Base-by-base conservation (phyloP, 2,888 invertebrate genomes). In the Xylocampa areola region DNA sequence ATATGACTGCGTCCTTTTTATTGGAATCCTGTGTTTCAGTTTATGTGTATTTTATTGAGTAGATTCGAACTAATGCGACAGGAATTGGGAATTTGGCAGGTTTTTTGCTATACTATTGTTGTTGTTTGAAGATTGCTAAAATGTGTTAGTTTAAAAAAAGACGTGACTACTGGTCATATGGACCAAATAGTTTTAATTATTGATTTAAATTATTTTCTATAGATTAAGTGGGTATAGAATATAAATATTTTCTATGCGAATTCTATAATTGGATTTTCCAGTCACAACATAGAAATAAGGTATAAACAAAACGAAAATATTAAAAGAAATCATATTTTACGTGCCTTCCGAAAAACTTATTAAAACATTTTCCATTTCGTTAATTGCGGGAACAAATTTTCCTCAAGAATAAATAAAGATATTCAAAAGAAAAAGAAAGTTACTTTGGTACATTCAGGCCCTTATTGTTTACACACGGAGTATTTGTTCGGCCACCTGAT, bases 401-500 rank as follows among this genome's bases (percentile, higher is more conserved):
- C 10, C 23, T 7, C 4, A 54, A 50, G 27, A 63, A 53, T 50
- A 23, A 63, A 53, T 50, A 51, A 67, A 69, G 35, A 60, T 14
- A 57, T 67, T 52, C 6, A 32, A 40, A 55, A 47, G 40, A 52
- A 32, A 40, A 55, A 47, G 40, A 52, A 66, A 60, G 35, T 30
- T 59, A 66, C 59, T 53, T 64, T 23, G 29, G 44, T 52, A 53
- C 36, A 36, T 47, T 37, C 37, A 47, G 45, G 23, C 30, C 49
- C 47, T 33, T 30, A 33, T 53, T 70, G 62, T 69, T 68, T 70
- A 48, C 51, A 49, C 36, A 40, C 53, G 32, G 47, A 66, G 41
- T 57, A 53, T 64, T 69, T 43, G 45, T 17, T 25, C 11, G 30
- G 60, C 69, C 78, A 77, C 74, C 78, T 77, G 78, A 68, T 78